Percentiles rank a stretch among this genome's conserved stretches.
Conservation (phyloP, 1,140 invertebrate species). For the Drosophila pandora region DNA sequence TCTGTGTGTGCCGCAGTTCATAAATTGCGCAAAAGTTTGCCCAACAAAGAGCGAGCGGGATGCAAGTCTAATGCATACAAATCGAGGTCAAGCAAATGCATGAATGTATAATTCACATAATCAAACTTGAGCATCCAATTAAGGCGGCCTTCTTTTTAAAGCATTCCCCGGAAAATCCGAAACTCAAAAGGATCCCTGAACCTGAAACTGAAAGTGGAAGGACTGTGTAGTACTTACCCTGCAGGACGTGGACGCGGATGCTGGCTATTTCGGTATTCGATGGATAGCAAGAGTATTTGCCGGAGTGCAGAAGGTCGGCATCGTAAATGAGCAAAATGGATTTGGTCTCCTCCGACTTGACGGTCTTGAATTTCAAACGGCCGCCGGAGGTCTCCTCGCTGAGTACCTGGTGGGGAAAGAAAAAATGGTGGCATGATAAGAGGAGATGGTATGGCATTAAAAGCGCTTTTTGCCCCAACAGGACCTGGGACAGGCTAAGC, state of each 20-base stretch:
- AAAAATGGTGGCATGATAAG: background rate
- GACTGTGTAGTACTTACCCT: constrained; percentile 69
- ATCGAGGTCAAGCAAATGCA: constrained; percentile 49
- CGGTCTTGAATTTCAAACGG: constrained; percentile 83
- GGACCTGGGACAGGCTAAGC: constrained; percentile 5
- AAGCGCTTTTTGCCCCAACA: constrained; percentile 35
- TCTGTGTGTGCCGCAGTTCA: constrained; percentile 19
- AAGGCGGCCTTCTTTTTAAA: constrained; percentile 30
- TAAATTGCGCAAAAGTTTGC: constrained; percentile 39
- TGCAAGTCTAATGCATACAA: constrained; percentile 51
- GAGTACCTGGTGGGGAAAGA: constrained; percentile 66
- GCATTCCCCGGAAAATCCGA: background rate
- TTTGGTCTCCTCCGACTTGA: constrained; percentile 83
- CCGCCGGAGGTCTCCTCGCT: constrained; percentile 82
- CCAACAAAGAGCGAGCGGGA: constrained; percentile 5
- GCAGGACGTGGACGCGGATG: constrained; percentile 85
- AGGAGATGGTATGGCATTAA: background rate
- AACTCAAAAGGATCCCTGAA: background rate
- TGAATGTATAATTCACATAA: constrained; percentile 49
- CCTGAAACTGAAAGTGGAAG: background rate
- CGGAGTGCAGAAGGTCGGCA: constrained; percentile 84
- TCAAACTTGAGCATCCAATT: constrained; percentile 47
- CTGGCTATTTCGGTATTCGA: constrained; percentile 85
- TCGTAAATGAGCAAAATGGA: constrained; percentile 83
- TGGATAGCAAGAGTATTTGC: constrained; percentile 85